phyloP scores from a whole-genome alignment of 2,113 vertebrate species.

The Danionella cerebrum region DNA sequence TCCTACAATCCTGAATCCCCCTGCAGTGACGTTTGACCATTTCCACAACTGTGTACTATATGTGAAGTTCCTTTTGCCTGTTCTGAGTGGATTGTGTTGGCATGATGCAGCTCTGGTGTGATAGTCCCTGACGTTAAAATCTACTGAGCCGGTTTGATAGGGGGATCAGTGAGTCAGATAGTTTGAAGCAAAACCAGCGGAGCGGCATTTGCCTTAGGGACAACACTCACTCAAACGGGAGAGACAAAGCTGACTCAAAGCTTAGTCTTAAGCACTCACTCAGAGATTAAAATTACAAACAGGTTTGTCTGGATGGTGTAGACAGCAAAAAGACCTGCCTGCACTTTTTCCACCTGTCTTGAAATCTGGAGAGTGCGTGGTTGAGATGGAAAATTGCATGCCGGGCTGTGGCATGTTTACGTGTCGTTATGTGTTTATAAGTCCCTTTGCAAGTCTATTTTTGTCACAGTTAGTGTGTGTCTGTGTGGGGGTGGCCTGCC shows the following conservation, averaged over 20 bases:
- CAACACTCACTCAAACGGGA: not conserved
- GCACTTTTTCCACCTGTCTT: conserved; percentile 35
- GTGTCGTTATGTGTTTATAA: conserved; percentile 8
- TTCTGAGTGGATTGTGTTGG: not conserved
- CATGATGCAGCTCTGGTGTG: not conserved
- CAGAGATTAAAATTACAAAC: conserved; percentile 36
- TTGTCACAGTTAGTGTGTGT: conserved; percentile 15
- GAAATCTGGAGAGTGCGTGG: conserved; percentile 23
- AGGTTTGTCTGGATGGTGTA: conserved; percentile 24
- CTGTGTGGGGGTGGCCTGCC: conserved; percentile 15
- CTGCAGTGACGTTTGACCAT: too few species aligned
- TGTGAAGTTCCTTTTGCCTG: too few species aligned
- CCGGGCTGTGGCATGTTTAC: conserved; percentile 15
- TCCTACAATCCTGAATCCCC: too few species aligned
- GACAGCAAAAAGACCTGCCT: not conserved
- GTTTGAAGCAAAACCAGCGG: too few species aligned
- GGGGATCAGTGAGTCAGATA: not conserved
- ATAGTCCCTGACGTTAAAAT: not conserved
- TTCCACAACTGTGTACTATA: too few species aligned
- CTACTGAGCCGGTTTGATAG: not conserved
- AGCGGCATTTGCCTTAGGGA: not conserved
- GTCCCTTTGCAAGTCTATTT: conserved; percentile 21
- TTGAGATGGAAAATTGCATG: conserved; percentile 32
- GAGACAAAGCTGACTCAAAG: conserved; percentile 21
- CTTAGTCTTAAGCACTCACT: conserved; percentile 18